Evolutionary conservation across 1,140 invertebrate genomes (phyloP), one percentile per base, ranked within the genome.

Genomic region (Lucilia sericata): DNA sequence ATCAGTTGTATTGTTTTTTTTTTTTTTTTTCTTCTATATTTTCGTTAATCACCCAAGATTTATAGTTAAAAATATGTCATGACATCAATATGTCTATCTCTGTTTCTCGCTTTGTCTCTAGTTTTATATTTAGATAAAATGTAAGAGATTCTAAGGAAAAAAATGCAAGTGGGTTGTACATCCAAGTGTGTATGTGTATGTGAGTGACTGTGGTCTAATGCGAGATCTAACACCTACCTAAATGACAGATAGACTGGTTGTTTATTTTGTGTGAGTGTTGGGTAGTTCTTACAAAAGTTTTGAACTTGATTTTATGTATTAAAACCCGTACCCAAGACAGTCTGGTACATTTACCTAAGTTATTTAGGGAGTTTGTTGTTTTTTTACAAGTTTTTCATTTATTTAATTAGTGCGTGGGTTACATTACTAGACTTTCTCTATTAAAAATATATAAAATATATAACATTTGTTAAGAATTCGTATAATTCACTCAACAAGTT

Each of bases 51-150:
- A n/a, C 14, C 7, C 55, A 60, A 60, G 55, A 60, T 60, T 60
- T 60, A 60, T 60, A n/a, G 55, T n/a, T 60, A 60, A 10, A 42
- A 60, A 60, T 60, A 60, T 60, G 51, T 60, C 51, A 60, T 60
- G 51, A 60, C 51, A 60, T 60, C 17, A 60, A 60, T 60, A 60
- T 60, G 51, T 60, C 51, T 60, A n/a, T 60, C 51, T 60, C 55
- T 60, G 55, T 60, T n/a, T 14, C 5, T 60, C 55, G 1, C 14
- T 60, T 7, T 60, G n/a, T 60, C 55, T 60, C 0, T 60, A 42
- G 42, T 42, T 42, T 42, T 42, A 42, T 42, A 42, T 42, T 42
- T 42, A 42, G 42, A 42, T 42, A 42, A 8, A 10, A 42, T 42
- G 42, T 42, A 42, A 42, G 42, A 42, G 5, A 42, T 42, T 42